Conservation (phyloP, 2,113 vertebrate species). For the Mionectes macconnelli region DNA sequence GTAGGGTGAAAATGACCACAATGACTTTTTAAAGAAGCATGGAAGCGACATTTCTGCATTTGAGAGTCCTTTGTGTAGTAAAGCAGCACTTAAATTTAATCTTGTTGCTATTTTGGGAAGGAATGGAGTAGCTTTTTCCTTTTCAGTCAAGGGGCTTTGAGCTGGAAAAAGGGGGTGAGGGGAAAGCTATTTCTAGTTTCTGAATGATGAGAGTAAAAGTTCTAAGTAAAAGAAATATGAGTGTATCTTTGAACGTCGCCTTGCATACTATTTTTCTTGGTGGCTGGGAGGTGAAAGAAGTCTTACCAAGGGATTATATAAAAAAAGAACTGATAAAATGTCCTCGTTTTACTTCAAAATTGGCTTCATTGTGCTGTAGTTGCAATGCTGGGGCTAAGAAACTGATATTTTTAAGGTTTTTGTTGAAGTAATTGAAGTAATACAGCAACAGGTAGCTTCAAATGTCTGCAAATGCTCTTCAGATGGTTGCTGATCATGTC, state of each 20-base stretch:
- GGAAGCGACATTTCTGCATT: neutral
- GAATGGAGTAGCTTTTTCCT: neutral
- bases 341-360: neutral
- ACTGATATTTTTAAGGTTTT: neutral
- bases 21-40: neutral
- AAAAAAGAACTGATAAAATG: neutral
- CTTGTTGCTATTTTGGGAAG: neutral
- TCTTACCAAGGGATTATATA: neutral
- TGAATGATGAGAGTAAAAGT: neutral
- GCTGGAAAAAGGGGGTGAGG: neutral
- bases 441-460: neutral
- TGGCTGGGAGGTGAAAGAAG: neutral
- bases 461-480: neutral
- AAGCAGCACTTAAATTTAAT: neutral
- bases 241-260: neutral
- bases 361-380: neutral
- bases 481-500: neutral
- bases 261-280: neutral
- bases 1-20: neutral
- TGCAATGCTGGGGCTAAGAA: neutral
- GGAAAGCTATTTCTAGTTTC: neutral
- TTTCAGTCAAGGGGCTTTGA: neutral
- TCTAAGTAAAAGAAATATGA: neutral
- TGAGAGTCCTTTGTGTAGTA: neutral
- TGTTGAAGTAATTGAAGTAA: neutral